Percentiles rank a stretch among this genome's conserved stretches.
These are phyloP conservation scores for Riparia riparia DNA, from an alignment of 2,113 vertebrate genomes.

Conservation along the genomic window DNA sequence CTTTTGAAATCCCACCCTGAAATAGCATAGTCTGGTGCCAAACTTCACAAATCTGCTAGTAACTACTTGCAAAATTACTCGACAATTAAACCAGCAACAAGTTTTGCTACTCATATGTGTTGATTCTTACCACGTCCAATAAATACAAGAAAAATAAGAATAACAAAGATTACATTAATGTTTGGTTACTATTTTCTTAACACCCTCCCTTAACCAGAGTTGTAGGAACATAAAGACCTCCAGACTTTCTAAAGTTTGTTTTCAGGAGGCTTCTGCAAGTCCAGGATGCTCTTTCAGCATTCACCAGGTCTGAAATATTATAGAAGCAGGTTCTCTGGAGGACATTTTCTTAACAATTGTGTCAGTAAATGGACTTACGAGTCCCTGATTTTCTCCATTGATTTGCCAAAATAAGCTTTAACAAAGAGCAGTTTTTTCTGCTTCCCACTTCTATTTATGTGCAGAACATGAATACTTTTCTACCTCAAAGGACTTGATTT, in stretches of 20 bases:
- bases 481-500: slow-evolving; percentile 44
- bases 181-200: neutral
- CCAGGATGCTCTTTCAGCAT: neutral
- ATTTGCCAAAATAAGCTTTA: slow-evolving; percentile 27
- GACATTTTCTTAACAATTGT: neutral
- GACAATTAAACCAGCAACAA: slow-evolving; percentile 8
- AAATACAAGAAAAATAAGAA: slow-evolving; percentile 2
- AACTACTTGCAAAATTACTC: neutral
- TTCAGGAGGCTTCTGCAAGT: neutral
- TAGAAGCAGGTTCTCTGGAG: neutral
- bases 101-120: neutral
- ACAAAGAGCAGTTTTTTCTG: slow-evolving; percentile 37
- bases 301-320: neutral
- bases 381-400: neutral
- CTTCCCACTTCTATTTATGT: slow-evolving; percentile 3
- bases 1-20: slow-evolving; percentile 24
- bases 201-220: neutral
- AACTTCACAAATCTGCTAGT: slow-evolving; percentile 8
- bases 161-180: neutral
- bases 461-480: slow-evolving; percentile 1
- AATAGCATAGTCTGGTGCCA: neutral
- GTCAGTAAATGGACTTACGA: neutral
- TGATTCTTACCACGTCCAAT: neutral
- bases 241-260: neutral
- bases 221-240: neutral